Conservation (phyloP, 2,113 vertebrate species). For the Paedocypris sp. region DNA sequence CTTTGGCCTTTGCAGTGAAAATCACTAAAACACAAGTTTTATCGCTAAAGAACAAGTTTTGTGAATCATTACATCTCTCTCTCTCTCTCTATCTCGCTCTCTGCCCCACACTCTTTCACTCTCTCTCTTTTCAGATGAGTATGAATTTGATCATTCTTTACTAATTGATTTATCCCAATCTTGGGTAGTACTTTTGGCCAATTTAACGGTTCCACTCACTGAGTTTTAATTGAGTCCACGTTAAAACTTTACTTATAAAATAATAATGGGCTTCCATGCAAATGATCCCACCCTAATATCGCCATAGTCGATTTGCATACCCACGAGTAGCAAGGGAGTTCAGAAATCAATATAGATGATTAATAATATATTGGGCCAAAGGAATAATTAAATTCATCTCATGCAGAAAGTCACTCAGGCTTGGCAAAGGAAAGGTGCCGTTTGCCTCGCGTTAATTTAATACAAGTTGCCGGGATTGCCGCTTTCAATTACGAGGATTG, state of each 20-base stretch:
- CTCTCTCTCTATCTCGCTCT: no score
- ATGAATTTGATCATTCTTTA: conserved; percentile 55
- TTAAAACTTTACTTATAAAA: conserved; percentile 72
- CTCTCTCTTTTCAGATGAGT: conserved; percentile 43
- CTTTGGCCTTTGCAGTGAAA: background rate
- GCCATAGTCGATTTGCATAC: conserved; percentile 59
- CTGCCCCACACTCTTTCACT: no score
- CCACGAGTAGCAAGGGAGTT: conserved; percentile 62
- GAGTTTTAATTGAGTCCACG: conserved; percentile 71
- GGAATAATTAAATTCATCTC: conserved; percentile 69
- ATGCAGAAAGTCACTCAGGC: conserved; percentile 59
- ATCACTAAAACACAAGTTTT: background rate
- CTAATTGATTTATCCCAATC: conserved; percentile 64
- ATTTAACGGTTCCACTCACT: conserved; percentile 63
- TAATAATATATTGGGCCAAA: conserved; percentile 67
- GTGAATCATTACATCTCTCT: conserved; percentile 48
- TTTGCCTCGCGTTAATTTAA: conserved; percentile 60
- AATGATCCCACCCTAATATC: conserved; percentile 62
- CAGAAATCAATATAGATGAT: conserved; percentile 74
- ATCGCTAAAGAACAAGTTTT: conserved; percentile 34
- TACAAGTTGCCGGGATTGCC: conserved; percentile 52
- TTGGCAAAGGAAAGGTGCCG: conserved; percentile 55
- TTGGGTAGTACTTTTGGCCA: conserved; percentile 56
- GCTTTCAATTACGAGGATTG: conserved; percentile 58
- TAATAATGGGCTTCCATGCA: conserved; percentile 68